These are phyloP conservation scores for Drosophila barbarae DNA, from an alignment of 2,888 invertebrate species.

Conservation along the genomic window DNA sequence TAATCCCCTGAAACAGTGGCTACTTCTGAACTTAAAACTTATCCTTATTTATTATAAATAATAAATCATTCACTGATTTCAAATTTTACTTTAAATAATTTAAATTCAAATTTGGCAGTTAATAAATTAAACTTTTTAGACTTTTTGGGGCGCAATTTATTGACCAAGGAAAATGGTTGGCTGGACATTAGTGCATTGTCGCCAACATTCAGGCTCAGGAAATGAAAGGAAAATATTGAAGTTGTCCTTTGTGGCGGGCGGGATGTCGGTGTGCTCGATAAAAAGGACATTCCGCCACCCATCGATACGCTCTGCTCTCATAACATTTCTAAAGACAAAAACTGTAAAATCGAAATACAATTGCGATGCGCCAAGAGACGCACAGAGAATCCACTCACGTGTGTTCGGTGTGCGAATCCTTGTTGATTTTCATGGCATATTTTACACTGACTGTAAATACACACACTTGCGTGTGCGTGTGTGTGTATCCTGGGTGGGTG, in stretches of 20 bases:
- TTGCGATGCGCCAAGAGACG: slow-evolving; percentile 44
- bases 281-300: not conserved
- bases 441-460: slow-evolving; percentile 70
- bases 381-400: slow-evolving; percentile 22
- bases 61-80: not conserved
- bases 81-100: not conserved
- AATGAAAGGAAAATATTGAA: slow-evolving; percentile 74
- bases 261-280: not conserved
- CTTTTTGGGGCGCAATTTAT: too few relatives aligned
- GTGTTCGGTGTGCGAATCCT: slow-evolving; percentile 60
- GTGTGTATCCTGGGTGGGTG: slow-evolving; percentile 15
- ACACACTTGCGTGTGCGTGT: slow-evolving; percentile 11
- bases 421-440: slow-evolving; percentile 73
- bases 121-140: too few relatives aligned
- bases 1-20: not conserved
- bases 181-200: slow-evolving; percentile 43
- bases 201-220: slow-evolving; percentile 43
- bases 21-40: not conserved
- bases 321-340: slow-evolving; percentile 64
- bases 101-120: too few relatives aligned
- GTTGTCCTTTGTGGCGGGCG: slow-evolving; percentile 56
- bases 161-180: too few relatives aligned
- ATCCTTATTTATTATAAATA: not conserved
- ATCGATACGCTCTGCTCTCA: slow-evolving; percentile 18
- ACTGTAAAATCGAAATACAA: slow-evolving; percentile 72